phyloP scores from a whole-genome alignment of 1,140 invertebrate genomes.

The Lepidurus couesii region DNA sequence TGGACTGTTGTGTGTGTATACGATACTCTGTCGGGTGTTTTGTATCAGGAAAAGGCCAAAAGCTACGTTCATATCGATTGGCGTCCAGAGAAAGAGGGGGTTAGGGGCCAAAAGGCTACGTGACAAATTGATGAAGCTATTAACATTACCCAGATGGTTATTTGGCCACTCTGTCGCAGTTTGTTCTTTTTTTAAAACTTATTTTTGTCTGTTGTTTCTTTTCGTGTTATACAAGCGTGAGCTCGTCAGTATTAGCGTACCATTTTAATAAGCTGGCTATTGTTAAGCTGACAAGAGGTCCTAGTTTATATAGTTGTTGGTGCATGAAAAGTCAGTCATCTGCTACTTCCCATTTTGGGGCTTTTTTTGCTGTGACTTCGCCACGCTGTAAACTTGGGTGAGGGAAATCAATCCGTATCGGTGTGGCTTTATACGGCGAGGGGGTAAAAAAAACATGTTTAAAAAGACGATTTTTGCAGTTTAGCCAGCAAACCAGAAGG shows the following conservation, averaged over 20 bases:
- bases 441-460: not conserved
- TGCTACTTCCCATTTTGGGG: too few relatives aligned
- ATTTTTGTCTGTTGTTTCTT: not conserved
- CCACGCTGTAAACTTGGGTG: too few relatives aligned
- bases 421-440: not conserved
- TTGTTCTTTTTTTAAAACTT: not conserved
- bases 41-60: too few relatives aligned
- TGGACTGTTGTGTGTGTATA: too few relatives aligned
- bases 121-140: slow-evolving; percentile 20
- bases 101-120: not conserved
- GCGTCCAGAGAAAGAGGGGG: too few relatives aligned
- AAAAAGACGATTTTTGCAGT: not conserved
- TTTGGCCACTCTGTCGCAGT: not conserved
- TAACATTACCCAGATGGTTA: not conserved
- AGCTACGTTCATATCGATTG: too few relatives aligned
- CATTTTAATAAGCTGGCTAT: not conserved
- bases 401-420: not conserved
- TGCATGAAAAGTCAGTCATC: too few relatives aligned
- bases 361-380: too few relatives aligned
- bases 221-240: not conserved
- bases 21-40: too few relatives aligned
- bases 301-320: not conserved
- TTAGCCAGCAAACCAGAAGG: not conserved
- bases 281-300: not conserved
- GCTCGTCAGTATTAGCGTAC: not conserved